A percentile compares a stretch with the other conserved stretches of the same genome.
Evolutionary conservation across 1,140 invertebrate species (phyloP).

Genomic region (Pseudomyrmex sp.): DNA sequence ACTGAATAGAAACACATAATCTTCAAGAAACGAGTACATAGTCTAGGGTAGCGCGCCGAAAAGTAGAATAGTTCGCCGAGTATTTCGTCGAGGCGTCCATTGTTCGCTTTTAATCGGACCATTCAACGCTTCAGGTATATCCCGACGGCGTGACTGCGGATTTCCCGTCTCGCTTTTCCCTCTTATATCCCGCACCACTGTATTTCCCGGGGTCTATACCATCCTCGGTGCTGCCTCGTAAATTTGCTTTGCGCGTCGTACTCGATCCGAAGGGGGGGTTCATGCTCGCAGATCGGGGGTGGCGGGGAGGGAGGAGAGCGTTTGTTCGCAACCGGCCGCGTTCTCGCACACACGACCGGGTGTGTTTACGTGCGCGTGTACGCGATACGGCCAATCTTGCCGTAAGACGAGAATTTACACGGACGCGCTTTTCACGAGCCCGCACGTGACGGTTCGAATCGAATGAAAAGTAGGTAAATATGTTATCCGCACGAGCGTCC

Average conservation of each 20-base stretch:
- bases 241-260: slow-evolving; percentile 67
- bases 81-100: slow-evolving; percentile 61
- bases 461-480: background rate
- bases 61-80: slow-evolving; percentile 39
- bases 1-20: slow-evolving; percentile 7
- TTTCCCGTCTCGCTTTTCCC: slow-evolving; percentile 25
- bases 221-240: slow-evolving; percentile 61
- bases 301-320: background rate
- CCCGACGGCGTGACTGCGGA: slow-evolving; percentile 21
- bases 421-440: background rate
- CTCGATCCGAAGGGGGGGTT: slow-evolving; percentile 41
- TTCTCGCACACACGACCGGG: background rate
- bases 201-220: background rate
- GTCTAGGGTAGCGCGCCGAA: background rate
- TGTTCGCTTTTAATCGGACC: slow-evolving; percentile 77
- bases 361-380: background rate
- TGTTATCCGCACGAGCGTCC: too few relatives aligned
- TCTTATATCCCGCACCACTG: background rate
- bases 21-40: slow-evolving; percentile 10
- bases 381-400: background rate
- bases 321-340: slow-evolving; percentile 26
- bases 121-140: slow-evolving; percentile 68
- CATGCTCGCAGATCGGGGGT: slow-evolving; percentile 34
- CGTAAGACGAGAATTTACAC: slow-evolving; percentile 7
- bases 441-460: background rate